Conservation (phyloP, 2,113 vertebrate genomes). For the Neopipo cinnamomea region DNA sequence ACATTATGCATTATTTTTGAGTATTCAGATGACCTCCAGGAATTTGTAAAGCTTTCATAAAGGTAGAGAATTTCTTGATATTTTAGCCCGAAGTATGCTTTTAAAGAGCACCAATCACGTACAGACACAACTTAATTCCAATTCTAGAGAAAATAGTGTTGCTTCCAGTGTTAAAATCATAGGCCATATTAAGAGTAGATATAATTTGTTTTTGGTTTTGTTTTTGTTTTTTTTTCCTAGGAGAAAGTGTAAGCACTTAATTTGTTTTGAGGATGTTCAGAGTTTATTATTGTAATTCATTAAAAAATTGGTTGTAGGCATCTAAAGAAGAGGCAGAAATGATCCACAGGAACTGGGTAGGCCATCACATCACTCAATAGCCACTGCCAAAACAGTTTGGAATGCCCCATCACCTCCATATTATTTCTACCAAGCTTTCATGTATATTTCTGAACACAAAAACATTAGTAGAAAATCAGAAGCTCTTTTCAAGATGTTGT, state of each 20-base stretch:
- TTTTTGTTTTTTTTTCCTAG: neutral
- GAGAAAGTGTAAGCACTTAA: neutral
- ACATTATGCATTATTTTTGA: conserved; percentile 60
- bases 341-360: neutral
- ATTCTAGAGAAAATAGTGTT: neutral
- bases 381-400: neutral
- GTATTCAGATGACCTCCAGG: conserved; percentile 57
- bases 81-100: conserved; percentile 23
- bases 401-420: neutral
- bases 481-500: neutral
- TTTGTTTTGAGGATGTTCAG: neutral
- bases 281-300: neutral
- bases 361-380: neutral
- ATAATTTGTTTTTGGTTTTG: too few relatives aligned
- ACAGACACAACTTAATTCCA: neutral
- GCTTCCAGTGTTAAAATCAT: neutral
- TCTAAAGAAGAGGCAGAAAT: neutral
- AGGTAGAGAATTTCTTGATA: conserved; percentile 18
- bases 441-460: neutral
- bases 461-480: neutral
- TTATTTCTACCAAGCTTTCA: neutral
- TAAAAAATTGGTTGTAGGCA: neutral
- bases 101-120: neutral
- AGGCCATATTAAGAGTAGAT: neutral
- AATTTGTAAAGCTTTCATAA: conserved; percentile 63